Conservation (phyloP, 2,113 vertebrate species). For the Pseudopodoces humilis region DNA sequence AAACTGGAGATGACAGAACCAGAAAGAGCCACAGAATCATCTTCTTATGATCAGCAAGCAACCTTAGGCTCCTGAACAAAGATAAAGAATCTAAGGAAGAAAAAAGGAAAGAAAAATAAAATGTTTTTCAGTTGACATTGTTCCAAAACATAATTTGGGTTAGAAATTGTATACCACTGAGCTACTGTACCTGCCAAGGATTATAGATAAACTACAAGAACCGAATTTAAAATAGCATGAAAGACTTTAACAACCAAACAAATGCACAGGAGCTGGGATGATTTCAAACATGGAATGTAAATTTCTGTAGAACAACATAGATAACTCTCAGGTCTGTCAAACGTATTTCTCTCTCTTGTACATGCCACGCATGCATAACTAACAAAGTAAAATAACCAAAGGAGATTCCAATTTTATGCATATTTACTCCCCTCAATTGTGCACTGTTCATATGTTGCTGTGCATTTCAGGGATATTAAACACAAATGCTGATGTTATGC, state of each 20-base stretch:
- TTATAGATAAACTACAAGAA: slow-evolving; percentile 25
- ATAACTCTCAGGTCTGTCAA: slow-evolving; percentile 29
- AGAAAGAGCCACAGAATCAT: slow-evolving; percentile 97
- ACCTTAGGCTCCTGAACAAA: slow-evolving; percentile 79
- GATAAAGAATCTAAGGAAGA: slow-evolving; percentile 79
- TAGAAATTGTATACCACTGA: slow-evolving; percentile 46
- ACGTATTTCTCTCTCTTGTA: neutral
- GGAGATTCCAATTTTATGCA: slow-evolving; percentile 37
- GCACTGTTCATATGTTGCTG: neutral
- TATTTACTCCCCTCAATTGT: slow-evolving; percentile 4
- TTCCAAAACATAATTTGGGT: slow-evolving; percentile 29
- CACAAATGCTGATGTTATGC: neutral
- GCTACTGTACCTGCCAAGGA: slow-evolving; percentile 37
- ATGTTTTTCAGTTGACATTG: slow-evolving; percentile 64
- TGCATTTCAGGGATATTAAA: slow-evolving; percentile 42
- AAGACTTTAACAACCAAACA: slow-evolving; percentile 22
- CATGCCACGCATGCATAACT: slow-evolving; percentile 26
- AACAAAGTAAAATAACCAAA: slow-evolving; percentile 41
- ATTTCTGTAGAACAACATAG: slow-evolving; percentile 6
- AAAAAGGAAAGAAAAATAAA: slow-evolving; percentile 71
- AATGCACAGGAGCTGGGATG: neutral
- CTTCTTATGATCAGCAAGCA: slow-evolving; percentile 92
- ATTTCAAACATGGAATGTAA: slow-evolving; percentile 4
- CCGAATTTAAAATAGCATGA: slow-evolving; percentile 11
- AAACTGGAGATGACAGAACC: slow-evolving; percentile 85